Evolutionary conservation across 2,888 invertebrate genomes (phyloP).

Genomic region (Chirona hameri): DNA sequence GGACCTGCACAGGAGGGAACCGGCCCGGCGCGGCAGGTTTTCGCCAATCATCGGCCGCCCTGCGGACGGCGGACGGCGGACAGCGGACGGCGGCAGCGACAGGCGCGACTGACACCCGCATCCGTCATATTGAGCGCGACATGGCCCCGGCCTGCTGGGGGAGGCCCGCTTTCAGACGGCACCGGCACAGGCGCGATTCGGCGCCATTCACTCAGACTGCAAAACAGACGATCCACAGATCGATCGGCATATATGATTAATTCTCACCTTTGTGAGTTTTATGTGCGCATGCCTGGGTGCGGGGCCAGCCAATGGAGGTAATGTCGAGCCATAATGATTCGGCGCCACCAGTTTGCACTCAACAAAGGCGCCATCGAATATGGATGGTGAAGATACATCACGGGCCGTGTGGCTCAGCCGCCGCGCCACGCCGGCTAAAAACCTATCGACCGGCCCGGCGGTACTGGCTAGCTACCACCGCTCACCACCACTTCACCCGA

Average conservation of each 20-base stretch:
- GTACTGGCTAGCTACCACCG: too few relatives aligned
- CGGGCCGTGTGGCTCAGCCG: not conserved
- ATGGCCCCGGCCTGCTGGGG: not conserved
- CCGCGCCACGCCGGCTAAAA: not conserved
- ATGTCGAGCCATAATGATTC: not conserved
- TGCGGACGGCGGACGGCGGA: not conserved
- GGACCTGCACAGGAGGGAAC: too few relatives aligned
- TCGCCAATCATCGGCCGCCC: too few relatives aligned
- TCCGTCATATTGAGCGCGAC: not conserved
- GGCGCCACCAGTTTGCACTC: constrained; percentile 2
- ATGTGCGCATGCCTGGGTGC: not conserved
- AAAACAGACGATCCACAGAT: not conserved
- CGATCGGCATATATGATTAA: constrained; percentile 12
- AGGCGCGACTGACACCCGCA: not conserved
- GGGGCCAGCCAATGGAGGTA: not conserved
- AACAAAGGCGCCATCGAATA: constrained; percentile 26
- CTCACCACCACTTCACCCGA: not conserved
- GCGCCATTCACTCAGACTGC: not conserved
- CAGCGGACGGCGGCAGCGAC: not conserved
- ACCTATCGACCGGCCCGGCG: not conserved
- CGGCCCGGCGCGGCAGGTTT: not conserved
- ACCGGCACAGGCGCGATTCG: not conserved
- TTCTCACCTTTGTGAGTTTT: constrained; percentile 22
- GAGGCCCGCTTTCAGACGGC: not conserved
- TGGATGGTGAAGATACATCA: constrained; percentile 27